Base-by-base conservation (phyloP, 2,888 invertebrate genomes). In the Leucophenga maculata region DNA sequence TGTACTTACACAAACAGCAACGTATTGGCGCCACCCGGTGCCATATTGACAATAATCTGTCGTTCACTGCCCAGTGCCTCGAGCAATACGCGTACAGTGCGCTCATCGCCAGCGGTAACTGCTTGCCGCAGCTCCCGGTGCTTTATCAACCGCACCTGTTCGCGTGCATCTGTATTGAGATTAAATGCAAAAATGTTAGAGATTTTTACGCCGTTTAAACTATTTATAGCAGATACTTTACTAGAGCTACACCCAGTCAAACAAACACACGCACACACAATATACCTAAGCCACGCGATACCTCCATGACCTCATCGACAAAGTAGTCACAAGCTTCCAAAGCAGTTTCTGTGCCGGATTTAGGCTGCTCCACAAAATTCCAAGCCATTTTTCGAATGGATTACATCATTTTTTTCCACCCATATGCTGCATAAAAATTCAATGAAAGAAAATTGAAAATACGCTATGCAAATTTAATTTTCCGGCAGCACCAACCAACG, bases 21-120 rank as follows among this genome's bases (percentile, higher is more conserved):
- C 0, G 97, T 96, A 83, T 95, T 96, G 20, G 95, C 94, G 0
- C 97, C 97, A 71, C 93, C 94, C 0, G 96, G 96, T 3, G 96
- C 94, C 90, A 95, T 92, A 87, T 97, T 97, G 76, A 96, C 92
- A 67, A 97, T 91, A 65, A 93, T 91, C 66, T 93, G 93, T 0
- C 94, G 92, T 78, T 93, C 92, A 69, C 89, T 86, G 0, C 92
- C 92, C 64, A 94, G 88, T 6, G 93, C 91, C 64, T 92, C 90
- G 69, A 97, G 89, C 69, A 93, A 89, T 26, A 91, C 91, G 76
- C 91, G 91, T 13, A 95, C 93, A 46, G 91, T 91, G 16, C 89
- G 88, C 4, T 91, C 90, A 83, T 96, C 95, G 0, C 94, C 94
- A n/a, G 92, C 91, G 67, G 91, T 89, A 76, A 95, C 94, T 59